Conservation (phyloP, 2,797 vertebrate genomes). For the Rhyacichthys aspro region DNA sequence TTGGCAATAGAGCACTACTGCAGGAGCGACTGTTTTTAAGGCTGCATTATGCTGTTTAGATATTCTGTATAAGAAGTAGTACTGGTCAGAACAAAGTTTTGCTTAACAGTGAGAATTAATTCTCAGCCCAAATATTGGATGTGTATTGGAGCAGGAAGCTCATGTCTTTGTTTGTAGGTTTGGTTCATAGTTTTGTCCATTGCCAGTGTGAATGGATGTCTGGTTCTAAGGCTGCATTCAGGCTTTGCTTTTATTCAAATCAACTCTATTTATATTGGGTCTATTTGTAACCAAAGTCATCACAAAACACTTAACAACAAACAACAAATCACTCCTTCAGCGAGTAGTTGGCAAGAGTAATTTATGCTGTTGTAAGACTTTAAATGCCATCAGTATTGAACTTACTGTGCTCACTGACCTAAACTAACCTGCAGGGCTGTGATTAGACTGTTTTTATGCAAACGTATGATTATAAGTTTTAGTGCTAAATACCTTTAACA, state of each 20-base stretch:
- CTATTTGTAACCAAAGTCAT: neutral
- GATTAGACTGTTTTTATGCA: neutral
- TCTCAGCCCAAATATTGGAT: conserved; percentile 4
- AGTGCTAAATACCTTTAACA: too few relatives aligned
- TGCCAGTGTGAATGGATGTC: too few relatives aligned
- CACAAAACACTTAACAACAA: conserved; percentile 8
- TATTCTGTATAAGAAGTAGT: conserved; percentile 10
- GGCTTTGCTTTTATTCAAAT: conserved; percentile 1
- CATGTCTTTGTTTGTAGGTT: neutral
- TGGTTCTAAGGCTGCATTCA: neutral
- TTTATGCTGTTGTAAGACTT: conserved; percentile 1
- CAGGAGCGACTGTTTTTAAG: conserved; percentile 16
- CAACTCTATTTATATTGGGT: neutral
- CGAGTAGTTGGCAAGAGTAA: neutral
- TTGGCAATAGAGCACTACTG: conserved; percentile 29
- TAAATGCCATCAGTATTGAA: conserved; percentile 10
- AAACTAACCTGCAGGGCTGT: conserved; percentile 1
- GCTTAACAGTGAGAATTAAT: conserved; percentile 22
- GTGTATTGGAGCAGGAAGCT: neutral
- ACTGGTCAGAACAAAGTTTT: conserved; percentile 20
- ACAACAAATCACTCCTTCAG: conserved; percentile 3
- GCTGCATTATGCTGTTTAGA: conserved; percentile 35
- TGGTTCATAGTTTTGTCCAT: neutral
- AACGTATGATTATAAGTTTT: too few relatives aligned
- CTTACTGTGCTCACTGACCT: conserved; percentile 7